Percentiles rank a stretch among this genome's conserved stretches.
These are phyloP conservation scores for Andrena flavipes DNA, from an alignment of 2,888 invertebrate genomes.

Conservation along the genomic window DNA sequence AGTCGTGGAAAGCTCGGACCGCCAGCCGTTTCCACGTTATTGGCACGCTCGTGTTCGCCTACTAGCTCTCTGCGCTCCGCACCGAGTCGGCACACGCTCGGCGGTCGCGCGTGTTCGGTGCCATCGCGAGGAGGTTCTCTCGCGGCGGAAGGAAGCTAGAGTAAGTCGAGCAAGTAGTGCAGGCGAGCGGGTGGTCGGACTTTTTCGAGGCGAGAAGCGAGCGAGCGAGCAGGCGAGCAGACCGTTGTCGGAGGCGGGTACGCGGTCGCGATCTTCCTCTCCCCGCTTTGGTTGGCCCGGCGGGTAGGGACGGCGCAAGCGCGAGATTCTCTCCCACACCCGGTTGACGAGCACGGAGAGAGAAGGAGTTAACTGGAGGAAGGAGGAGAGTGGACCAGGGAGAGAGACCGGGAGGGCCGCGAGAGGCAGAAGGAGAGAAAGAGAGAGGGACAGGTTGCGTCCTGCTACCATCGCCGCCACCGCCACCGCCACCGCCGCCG, in stretches of 20 bases:
- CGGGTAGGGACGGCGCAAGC: slow-evolving; percentile 67
- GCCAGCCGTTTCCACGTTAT: slow-evolving; percentile 25
- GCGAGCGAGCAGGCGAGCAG: slow-evolving; percentile 86
- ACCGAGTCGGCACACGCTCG: background rate
- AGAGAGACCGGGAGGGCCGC: background rate
- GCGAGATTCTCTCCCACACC: slow-evolving; percentile 56
- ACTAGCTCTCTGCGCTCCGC: background rate
- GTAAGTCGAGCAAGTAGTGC: slow-evolving; percentile 66
- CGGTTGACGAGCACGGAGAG: slow-evolving; percentile 43
- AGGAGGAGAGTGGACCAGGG: background rate
- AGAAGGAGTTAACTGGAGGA: slow-evolving; percentile 6
- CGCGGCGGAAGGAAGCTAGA: slow-evolving; percentile 20
- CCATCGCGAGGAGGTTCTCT: slow-evolving; percentile 18
- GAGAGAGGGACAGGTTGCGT: slow-evolving; percentile 9
- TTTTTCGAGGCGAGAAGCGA: slow-evolving; percentile 56
- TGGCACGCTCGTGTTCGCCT: slow-evolving; percentile 12
- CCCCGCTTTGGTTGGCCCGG: slow-evolving; percentile 40
- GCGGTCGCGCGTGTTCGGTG: background rate
- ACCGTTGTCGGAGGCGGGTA: slow-evolving; percentile 83
- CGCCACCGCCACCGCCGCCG: slow-evolving; percentile 66
- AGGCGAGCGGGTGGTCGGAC: slow-evolving; percentile 68
- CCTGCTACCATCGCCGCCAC: slow-evolving; percentile 25
- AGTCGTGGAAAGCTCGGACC: background rate
- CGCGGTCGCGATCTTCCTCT: slow-evolving; percentile 68
- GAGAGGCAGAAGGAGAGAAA: background rate